Evolutionary conservation across 2,888 invertebrate genomes (phyloP).

Genomic region (Tetanocera ferruginea): DNA sequence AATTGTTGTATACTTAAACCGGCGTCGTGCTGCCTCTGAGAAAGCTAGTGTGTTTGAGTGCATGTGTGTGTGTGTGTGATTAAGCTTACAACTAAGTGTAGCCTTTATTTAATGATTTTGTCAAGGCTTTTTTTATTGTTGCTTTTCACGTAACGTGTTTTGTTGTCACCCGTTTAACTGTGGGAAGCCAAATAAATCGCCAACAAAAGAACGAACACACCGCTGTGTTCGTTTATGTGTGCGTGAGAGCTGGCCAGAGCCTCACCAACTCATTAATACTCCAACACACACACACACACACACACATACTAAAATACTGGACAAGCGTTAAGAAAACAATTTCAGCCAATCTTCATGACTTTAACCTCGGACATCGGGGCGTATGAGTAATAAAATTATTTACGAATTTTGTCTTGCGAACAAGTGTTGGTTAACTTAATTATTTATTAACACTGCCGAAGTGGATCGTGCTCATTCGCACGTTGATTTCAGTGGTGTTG

Average conservation of each 20-base stretch:
- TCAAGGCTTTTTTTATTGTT: conserved; percentile 18
- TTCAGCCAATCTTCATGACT: conserved; percentile 4
- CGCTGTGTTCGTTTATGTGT: neutral
- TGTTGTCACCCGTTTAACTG: conserved; percentile 25
- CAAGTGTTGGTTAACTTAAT: conserved; percentile 4
- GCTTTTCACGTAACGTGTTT: conserved; percentile 2
- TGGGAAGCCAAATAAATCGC: conserved; percentile 20
- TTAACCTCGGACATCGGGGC: neutral
- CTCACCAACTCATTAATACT: neutral
- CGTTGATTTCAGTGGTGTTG: neutral
- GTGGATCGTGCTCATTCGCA: neutral
- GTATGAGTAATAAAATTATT: conserved; percentile 29
- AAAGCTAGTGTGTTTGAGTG: neutral
- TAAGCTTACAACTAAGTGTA: neutral
- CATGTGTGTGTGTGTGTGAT: neutral
- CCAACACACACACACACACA: neutral
- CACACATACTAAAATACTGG: neutral
- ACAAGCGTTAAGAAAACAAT: neutral
- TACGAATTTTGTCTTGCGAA: neutral
- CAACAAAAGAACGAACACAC: neutral
- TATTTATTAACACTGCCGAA: conserved; percentile 22
- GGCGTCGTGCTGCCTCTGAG: neutral
- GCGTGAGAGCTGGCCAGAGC: neutral
- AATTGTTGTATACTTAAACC: neutral
- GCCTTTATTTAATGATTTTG: conserved; percentile 19